Evolutionary conservation across 2,888 invertebrate species (phyloP).

Genomic region (Pyralis farinalis): DNA sequence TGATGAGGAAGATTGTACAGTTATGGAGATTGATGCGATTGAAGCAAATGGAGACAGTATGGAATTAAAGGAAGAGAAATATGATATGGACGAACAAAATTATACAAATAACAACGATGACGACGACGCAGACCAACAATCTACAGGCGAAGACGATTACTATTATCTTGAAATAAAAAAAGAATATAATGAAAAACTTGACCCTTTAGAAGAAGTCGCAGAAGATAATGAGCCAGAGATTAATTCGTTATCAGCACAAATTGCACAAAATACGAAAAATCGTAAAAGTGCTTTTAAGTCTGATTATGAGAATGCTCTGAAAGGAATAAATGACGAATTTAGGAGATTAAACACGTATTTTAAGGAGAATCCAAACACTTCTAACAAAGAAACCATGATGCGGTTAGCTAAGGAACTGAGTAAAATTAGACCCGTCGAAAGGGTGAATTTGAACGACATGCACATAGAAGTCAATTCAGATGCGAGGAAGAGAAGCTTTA

Average conservation of each 20-base stretch:
- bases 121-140: not conserved
- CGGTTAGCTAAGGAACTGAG: constrained; percentile 29
- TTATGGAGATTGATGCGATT: not conserved
- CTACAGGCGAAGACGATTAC: constrained; percentile 11
- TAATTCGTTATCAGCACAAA: not conserved
- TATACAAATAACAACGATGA: constrained; percentile 1
- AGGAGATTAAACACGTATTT: constrained; percentile 32
- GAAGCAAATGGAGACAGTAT: constrained; percentile 2
- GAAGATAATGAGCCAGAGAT: not conserved
- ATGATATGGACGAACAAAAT: not conserved
- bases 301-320: constrained; percentile 24
- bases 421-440: constrained; percentile 30
- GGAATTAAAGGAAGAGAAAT: not conserved
- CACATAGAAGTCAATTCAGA: constrained; percentile 15
- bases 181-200: constrained; percentile 13
- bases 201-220: constrained; percentile 21
- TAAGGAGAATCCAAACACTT: constrained; percentile 29
- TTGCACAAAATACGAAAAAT: not conserved
- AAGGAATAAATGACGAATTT: constrained; percentile 32
- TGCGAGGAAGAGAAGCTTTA: constrained; percentile 1
- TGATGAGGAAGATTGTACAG: constrained; percentile 6
- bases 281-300: constrained; percentile 11
- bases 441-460: constrained; percentile 21
- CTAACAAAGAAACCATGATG: constrained; percentile 32
- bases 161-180: constrained; percentile 19